Evolutionary conservation across 1,140 invertebrate species (phyloP), one percentile per base, ranked within the genome.

Genomic region (Panonychus citri): DNA sequence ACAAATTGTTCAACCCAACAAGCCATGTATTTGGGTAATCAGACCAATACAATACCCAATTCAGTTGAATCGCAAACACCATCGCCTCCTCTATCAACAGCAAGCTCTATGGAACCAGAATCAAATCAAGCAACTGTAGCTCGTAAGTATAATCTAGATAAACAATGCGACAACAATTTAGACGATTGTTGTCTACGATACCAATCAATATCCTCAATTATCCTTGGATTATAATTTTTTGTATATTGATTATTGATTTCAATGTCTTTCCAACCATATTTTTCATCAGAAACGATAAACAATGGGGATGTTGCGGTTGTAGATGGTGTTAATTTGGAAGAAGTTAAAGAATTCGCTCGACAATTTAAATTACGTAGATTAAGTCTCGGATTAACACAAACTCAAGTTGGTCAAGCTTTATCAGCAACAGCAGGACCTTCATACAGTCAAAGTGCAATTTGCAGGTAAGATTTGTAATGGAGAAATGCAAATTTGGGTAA

Each of bases 361-460:
- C 85, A 85, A 34, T 96, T 96, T 71, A 96, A 96, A 71, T 76
- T 94, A 49, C 76, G 88, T 30, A 78, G 90, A 58, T 74, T 96
- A 50, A 90, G 87, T 15, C 71, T 95, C 57, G 91, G 91, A 30
- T 74, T 96, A 50, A 96, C 91, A 17, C 90, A 96, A 71, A 94
- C 90, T 1, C 90, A 95, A 75, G 85, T 90, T 30, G 85, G 86
- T 5, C 85, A 94, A 72, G 87, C 90, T 7, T 73, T 97, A 1
- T 91, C 85, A 62, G 82, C 90, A 46, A 93, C 88, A 7, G 89
- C 95, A 70, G 91, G 91, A 53, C 90, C 90, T 25, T 89, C 89
- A 26, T 96, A 96, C 73, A 93, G 87, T 73, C 91, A 97, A 76
- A 93, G 87, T 72, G 90, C 90, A 58, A 96, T 96, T 70, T 97